Evolutionary conservation across 2,113 vertebrate genomes (phyloP), one percentile per base, ranked within the genome.

Genomic region (Brienomyrus brachyistius): DNA sequence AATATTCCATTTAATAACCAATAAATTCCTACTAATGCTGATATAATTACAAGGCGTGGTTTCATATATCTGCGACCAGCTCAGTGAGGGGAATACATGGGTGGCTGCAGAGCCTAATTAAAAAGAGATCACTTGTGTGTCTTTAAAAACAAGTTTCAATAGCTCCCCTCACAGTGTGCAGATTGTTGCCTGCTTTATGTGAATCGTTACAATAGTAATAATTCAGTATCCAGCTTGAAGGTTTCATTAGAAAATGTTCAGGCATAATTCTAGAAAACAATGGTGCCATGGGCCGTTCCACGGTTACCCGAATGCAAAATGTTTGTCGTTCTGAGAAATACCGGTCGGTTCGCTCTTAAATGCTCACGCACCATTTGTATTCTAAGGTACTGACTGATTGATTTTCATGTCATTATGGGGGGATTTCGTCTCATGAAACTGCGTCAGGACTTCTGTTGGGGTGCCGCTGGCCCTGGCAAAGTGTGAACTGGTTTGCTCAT

Each of bases 351-450:
- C 50, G n/a, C 74, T 50, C 19, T 77, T 13, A 27, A 77, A 54
- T 54, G 70, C 47, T 8, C 4, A 27, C 52, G 13, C 7, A n/a
- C 40, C 1, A 56, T 84, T 84, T 85, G 77, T 43, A 31, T 52
- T 84, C 51, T 52, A 13, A 56, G 54, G 82, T 89, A 84, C 62
- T 84, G 31, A 89, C 83, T 62, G 89, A 90, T 90, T 40, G 66
- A n/a, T 54, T 45, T 87, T 87, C 47, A 87, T 90, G 51, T 87
- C 47, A 59, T 43, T 90, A 54, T 59, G 40, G 62, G 13, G 13
- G 19, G 23, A 11, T 8, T 77, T 21, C 9, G 31, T 35, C 62
- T 87, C 66, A 77, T 80, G 50, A 87, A 80, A 84, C 31, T 90
- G 85, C 62, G 54, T 27, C 47, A 59, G 85, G 89, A 51, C 77